Evolutionary conservation across 2,113 vertebrate genomes (phyloP).

Genomic region (Protobothrops flavoviridis): DNA sequence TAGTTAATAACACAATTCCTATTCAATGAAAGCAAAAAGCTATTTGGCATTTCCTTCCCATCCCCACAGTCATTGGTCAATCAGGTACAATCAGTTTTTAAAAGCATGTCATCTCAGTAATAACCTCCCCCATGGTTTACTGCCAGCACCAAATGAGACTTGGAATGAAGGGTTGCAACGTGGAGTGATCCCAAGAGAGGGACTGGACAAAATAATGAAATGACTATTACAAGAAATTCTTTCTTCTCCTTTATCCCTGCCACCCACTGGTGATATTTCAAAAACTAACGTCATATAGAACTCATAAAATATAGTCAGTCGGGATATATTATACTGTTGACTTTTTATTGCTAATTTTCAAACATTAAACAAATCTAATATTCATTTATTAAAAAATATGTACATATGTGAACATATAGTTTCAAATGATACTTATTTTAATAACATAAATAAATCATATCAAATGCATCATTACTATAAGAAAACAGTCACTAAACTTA

Average conservation of each 20-base stretch:
- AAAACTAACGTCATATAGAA: neutral
- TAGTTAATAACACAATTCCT: neutral
- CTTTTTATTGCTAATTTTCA: neutral
- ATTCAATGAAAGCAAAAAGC: neutral
- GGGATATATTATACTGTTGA: neutral
- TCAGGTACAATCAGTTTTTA: neutral
- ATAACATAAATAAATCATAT: slow-evolving; percentile 53
- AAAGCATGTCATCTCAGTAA: neutral
- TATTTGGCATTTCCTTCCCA: neutral
- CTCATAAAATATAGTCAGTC: neutral
- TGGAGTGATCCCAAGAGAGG: neutral
- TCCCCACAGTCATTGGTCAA: neutral
- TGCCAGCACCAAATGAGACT: neutral
- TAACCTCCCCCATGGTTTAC: neutral
- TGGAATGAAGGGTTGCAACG: neutral
- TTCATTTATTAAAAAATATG: neutral
- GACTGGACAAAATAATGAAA: neutral
- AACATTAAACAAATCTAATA: neutral
- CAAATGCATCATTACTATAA: slow-evolving; percentile 33
- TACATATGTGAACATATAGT: neutral
- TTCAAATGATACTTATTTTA: slow-evolving; percentile 61
- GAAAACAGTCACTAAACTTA: neutral
- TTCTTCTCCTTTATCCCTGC: neutral
- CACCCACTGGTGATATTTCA: neutral
- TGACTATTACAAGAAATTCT: neutral